Evolutionary conservation across 2,797 vertebrate species (phyloP).

Genomic region (Silurus lanzhouensis): DNA sequence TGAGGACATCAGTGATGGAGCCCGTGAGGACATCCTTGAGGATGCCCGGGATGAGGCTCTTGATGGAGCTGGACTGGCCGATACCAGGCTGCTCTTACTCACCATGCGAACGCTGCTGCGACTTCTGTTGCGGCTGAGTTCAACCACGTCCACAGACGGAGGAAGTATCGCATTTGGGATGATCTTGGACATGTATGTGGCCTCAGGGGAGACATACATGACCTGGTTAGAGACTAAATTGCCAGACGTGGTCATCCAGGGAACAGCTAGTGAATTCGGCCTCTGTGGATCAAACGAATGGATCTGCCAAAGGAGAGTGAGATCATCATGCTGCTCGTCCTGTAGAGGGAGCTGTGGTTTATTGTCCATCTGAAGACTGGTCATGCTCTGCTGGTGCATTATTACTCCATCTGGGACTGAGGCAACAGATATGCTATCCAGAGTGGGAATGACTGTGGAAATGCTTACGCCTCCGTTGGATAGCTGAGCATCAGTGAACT

Average conservation of each 20-base stretch:
- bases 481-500: slow-evolving; percentile 63
- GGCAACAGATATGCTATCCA: slow-evolving; percentile 57
- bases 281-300: slow-evolving; percentile 68
- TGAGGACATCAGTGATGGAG: slow-evolving; percentile 77
- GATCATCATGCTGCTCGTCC: slow-evolving; percentile 77
- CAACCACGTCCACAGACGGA: slow-evolving; percentile 90
- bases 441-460: slow-evolving; percentile 66
- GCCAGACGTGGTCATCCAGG: slow-evolving; percentile 80
- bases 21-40: slow-evolving; percentile 75
- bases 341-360: slow-evolving; percentile 66
- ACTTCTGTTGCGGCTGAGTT: slow-evolving; percentile 83
- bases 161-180: slow-evolving; percentile 94
- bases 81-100: slow-evolving; percentile 85
- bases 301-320: slow-evolving; percentile 75
- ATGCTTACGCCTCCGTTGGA: slow-evolving; percentile 65
- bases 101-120: slow-evolving; percentile 86
- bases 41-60: slow-evolving; percentile 76
- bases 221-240: slow-evolving; percentile 74
- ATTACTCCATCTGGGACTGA: slow-evolving; percentile 52
- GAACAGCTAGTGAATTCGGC: slow-evolving; percentile 81
- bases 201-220: slow-evolving; percentile 95
- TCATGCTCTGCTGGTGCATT: slow-evolving; percentile 59
- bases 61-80: slow-evolving; percentile 83
- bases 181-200: slow-evolving; percentile 94
- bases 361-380: slow-evolving; percentile 63